phyloP scores from a whole-genome alignment of 2,888 invertebrate species.

The Subacronicta megacephala region DNA sequence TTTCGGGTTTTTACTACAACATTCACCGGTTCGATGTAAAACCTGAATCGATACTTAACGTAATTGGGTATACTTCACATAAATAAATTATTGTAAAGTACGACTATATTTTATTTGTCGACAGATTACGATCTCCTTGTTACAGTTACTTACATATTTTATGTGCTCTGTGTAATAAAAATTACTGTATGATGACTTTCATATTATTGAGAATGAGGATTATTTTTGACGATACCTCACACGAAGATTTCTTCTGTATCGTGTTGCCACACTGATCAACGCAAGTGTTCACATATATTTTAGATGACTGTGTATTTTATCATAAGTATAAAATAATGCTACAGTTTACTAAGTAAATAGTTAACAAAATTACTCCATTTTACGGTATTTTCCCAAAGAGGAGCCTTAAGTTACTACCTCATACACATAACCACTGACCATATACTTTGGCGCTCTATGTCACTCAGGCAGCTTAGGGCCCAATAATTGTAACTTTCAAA shows the following conservation, averaged over 20 bases:
- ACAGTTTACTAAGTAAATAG: too few relatives aligned
- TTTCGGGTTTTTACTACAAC: conserved; percentile 14
- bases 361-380: too few relatives aligned
- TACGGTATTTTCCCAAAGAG: too few relatives aligned
- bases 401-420: too few relatives aligned
- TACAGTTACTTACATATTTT: conserved; percentile 12
- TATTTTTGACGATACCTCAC: conserved; percentile 5
- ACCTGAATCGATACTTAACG: conserved; percentile 1
- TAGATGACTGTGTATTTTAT: too few relatives aligned
- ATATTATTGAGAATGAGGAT: not conserved
- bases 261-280: not conserved
- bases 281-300: too few relatives aligned
- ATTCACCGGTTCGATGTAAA: not conserved
- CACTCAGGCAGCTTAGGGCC: too few relatives aligned
- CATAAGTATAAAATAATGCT: too few relatives aligned
- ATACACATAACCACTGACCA: too few relatives aligned
- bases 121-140: conserved; percentile 10
- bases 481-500: too few relatives aligned
- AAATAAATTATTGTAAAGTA: not conserved
- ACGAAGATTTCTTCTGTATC: not conserved
- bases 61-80: not conserved
- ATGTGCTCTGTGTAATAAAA: conserved; percentile 10
- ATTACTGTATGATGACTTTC: conserved; percentile 4
- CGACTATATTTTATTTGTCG: conserved; percentile 10
- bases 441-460: too few relatives aligned